Evolutionary conservation across 2,888 invertebrate genomes (phyloP), one percentile per base, ranked within the genome.

Genomic region (Eudasyphora cyanicolor): DNA sequence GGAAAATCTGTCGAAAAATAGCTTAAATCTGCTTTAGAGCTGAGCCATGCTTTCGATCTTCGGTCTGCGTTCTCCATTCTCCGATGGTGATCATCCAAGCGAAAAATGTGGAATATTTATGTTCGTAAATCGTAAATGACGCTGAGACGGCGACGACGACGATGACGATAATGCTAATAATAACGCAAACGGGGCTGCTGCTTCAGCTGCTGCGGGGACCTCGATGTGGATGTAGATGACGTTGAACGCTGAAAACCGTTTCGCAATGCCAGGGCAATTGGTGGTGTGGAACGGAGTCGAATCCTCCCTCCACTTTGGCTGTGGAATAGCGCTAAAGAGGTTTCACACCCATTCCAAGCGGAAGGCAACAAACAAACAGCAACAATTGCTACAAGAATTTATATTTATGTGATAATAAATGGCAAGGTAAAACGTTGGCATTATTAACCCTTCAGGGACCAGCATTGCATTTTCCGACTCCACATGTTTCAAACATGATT

Each of bases 391-490:
- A 79, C 51, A 73, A 60, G 49, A 24, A 71, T 79, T 81, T 78
- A 76, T 35, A 75, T 81, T 76, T 81, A 76, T 73, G 70, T 60
- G 42, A 75, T 74, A 76, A 76, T 73, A 78, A 81, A 84, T 76
- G 60, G 76, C 76, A 29, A 45, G 60, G 76, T 70, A 81, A 84
- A 71, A 76, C 67, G n/a, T 71, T 71, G 14, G n/a, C 14, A 19
- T 60, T 35, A 73, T 81, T 84, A 81, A 84, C 78, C 81, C 84
- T 67, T 79, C 67, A n/a, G 4, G 67, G 62, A 64, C 24, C 27
- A 51, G 17, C 19, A 45, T 4, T n/a, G n/a, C n/a, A 51, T 70
- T 32, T 51, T 12, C 6, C 49, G 21, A 49, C n/a, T n/a, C n/a
- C n/a, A n/a, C n/a, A n/a, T n/a, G n/a, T n/a, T n/a, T n/a, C n/a